phyloP scores from a whole-genome alignment of 2,113 vertebrate species.

The Arothron firmamentum region DNA sequence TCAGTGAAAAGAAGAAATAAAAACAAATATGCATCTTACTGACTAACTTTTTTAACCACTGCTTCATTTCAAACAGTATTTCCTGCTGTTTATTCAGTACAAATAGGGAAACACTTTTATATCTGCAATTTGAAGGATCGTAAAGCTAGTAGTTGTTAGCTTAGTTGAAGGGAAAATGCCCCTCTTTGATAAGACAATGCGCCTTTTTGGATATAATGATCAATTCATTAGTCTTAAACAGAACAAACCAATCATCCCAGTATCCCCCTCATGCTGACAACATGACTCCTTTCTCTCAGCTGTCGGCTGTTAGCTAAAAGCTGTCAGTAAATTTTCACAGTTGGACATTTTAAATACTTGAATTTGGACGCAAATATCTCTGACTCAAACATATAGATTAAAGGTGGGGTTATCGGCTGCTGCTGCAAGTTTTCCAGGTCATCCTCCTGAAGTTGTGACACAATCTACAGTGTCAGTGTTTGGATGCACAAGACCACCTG shows the following conservation, averaged over 20 bases:
- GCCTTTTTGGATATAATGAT: too few relatives aligned
- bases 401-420: slow-evolving; percentile 36
- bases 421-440: slow-evolving; percentile 37
- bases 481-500: slow-evolving; percentile 32
- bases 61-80: too few relatives aligned
- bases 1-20: not conserved
- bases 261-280: too few relatives aligned
- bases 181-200: too few relatives aligned
- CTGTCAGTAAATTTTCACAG: slow-evolving; percentile 28
- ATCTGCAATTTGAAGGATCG: not conserved
- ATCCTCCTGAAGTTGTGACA: slow-evolving; percentile 40
- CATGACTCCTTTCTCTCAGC: too few relatives aligned
- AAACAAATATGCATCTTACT: not conserved
- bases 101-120: too few relatives aligned
- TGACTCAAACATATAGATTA: slow-evolving; percentile 17
- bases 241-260: too few relatives aligned
- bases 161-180: too few relatives aligned
- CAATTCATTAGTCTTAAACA: too few relatives aligned
- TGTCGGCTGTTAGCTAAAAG: not conserved
- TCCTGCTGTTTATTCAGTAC: too few relatives aligned
- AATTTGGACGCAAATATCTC: slow-evolving; percentile 38
- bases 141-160: too few relatives aligned
- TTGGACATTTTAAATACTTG: slow-evolving; percentile 65
- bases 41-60: too few relatives aligned
- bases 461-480: slow-evolving; percentile 45